Base-by-base conservation (phyloP, 1,140 invertebrate species). In the Philopotamus ludificatus region DNA sequence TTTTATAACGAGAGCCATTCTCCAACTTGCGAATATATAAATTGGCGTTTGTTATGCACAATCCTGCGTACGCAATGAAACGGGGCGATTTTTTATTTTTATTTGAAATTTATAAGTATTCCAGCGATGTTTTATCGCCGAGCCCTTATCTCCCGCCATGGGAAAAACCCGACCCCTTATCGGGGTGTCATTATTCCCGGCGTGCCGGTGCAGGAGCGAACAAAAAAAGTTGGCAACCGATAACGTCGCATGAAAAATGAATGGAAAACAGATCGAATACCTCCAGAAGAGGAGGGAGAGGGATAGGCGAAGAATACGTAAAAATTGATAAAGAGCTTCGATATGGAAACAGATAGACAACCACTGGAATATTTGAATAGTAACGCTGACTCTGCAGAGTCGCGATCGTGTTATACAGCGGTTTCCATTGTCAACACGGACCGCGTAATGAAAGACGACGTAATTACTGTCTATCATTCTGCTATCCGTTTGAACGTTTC, bases 191-290 rank as follows among this genome's bases (percentile, higher is more conserved):
- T 68, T 68, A 68, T 68, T 63, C 65, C n/a, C 39, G 28, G 28
- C 44, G 66, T 50, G 61, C 45, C 34, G 62, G 61, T 68, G 66
- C 66, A 65, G 66, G 65, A 68, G 41, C 21, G 54, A n/a, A 9
- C 16, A 34, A 12, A 7, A 50, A 44, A 63, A 51, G 34, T 67
- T 67, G 66, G 61, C 60, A 67, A 67, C 50, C 66, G 55, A 65
- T 61, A 61, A 41, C 49, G 44, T 41, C 39, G 41, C 18, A 21
- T 57, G 54, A 57, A 57, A 57, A 57, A 57, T 57, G 54, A 57
- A 55, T 34, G 28, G 51, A 26, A 55, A 55, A 55, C n/a, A n/a
- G n/a, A n/a, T n/a, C n/a, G n/a, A n/a, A n/a, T n/a, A n/a, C n/a
- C n/a, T n/a, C n/a, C n/a, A n/a, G 12, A 7, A 34, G 28, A 34